These are phyloP conservation scores for Harpalus rufipes DNA, from an alignment of 2,888 invertebrate genomes.

Conservation along the genomic window DNA sequence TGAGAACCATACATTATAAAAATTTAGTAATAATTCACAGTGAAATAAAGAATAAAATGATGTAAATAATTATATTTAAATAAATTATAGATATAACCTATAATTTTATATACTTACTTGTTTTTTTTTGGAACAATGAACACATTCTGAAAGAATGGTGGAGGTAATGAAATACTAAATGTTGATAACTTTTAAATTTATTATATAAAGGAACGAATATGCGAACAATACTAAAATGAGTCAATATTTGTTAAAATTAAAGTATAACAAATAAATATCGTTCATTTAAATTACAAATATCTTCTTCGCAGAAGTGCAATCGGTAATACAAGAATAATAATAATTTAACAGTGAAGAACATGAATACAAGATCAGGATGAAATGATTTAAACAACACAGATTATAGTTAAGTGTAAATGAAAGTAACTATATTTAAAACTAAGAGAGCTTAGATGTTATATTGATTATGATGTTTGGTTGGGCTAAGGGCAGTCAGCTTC, in stretches of 20 bases:
- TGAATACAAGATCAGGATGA: conserved; percentile 41
- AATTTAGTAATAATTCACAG: too few relatives aligned
- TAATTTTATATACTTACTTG: background rate
- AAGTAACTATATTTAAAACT: conserved; percentile 44
- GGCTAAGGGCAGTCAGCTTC: background rate
- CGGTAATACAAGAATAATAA: conserved; percentile 24
- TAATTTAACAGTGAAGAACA: conserved; percentile 32
- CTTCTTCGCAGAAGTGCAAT: conserved; percentile 17
- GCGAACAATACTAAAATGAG: conserved; percentile 57
- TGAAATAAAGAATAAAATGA: too few relatives aligned
- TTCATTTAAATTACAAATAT: conserved; percentile 52
- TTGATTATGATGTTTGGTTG: conserved; percentile 10
- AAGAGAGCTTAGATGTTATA: conserved; percentile 52
- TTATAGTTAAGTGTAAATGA: conserved; percentile 11
- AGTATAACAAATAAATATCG: conserved; percentile 59
- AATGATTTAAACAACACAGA: conserved; percentile 46
- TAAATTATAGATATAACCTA: too few relatives aligned
- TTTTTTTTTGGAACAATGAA: background rate
- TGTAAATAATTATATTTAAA: too few relatives aligned
- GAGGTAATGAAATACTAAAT: background rate
- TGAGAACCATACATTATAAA: too few relatives aligned
- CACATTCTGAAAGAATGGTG: background rate
- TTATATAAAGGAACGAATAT: conserved; percentile 59
- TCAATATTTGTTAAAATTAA: conserved; percentile 52
- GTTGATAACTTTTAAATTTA: conserved; percentile 56